Evolutionary conservation across 2,113 vertebrate species (phyloP).

Genomic region (Oryzias curvinotus): DNA sequence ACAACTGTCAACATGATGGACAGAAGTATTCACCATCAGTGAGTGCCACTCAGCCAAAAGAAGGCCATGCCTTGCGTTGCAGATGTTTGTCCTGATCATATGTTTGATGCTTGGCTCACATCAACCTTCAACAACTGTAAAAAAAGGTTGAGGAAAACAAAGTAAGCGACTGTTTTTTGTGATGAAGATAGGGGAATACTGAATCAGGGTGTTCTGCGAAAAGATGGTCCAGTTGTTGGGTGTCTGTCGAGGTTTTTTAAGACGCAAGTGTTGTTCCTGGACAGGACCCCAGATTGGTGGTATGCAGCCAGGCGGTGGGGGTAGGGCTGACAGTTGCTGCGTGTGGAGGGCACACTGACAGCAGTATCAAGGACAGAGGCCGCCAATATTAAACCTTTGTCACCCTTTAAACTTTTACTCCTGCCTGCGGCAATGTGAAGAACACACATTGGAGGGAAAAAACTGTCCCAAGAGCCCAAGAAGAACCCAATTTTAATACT

Average conservation of each 20-base stretch:
- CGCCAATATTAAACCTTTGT: constrained; percentile 45
- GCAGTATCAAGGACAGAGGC: constrained; percentile 67
- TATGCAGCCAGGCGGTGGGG: constrained; percentile 62
- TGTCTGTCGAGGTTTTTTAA: constrained; percentile 48
- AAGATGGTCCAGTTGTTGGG: constrained; percentile 34
- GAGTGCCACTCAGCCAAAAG: constrained; percentile 44
- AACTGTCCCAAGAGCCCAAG: not conserved
- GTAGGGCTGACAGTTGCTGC: constrained; percentile 60
- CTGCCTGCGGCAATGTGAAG: constrained; percentile 9
- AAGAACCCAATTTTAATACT: not conserved
- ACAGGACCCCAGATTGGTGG: constrained; percentile 59
- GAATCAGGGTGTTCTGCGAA: constrained; percentile 3
- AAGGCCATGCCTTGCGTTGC: constrained; percentile 15
- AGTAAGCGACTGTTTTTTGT: not conserved
- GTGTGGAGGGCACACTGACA: constrained; percentile 64
- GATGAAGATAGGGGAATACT: not conserved
- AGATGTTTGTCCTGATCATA: not conserved
- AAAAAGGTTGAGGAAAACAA: not conserved
- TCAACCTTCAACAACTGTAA: not conserved
- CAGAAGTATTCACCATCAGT: constrained; percentile 41
- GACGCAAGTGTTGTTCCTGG: constrained; percentile 68
- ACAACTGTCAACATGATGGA: constrained; percentile 66
- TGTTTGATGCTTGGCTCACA: not conserved
- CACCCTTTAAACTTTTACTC: constrained; percentile 33
- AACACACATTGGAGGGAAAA: not conserved